Conservation (phyloP, 2,797 vertebrate species). For the Darevskia mixta region DNA sequence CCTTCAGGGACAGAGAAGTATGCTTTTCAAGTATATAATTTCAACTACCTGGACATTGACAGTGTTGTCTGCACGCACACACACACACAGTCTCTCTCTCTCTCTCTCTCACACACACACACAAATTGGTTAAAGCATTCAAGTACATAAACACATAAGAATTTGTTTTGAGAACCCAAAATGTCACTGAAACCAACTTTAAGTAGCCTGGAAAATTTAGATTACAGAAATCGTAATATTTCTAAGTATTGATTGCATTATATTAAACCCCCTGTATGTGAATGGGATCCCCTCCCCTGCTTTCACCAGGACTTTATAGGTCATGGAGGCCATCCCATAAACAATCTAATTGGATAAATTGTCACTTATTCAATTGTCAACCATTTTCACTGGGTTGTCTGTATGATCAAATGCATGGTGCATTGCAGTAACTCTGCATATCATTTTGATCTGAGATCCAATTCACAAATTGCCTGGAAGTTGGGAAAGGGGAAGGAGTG, state of each 20-base stretch:
- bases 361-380: neutral
- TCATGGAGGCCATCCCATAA: slow-evolving; percentile 57
- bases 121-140: slow-evolving; percentile 2
- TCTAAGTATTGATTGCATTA: slow-evolving; percentile 48
- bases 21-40: slow-evolving; percentile 5
- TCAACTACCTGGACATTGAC: neutral
- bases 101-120: neutral
- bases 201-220: slow-evolving; percentile 45
- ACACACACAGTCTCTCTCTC: no score
- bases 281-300: slow-evolving; percentile 60
- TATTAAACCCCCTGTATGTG: slow-evolving; percentile 62
- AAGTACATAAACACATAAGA: slow-evolving; percentile 46
- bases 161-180: slow-evolving; percentile 47
- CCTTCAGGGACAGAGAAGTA: slow-evolving; percentile 1
- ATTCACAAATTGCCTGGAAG: neutral
- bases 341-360: slow-evolving; percentile 24
- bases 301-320: neutral
- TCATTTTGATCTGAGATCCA: neutral
- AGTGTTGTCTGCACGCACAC: neutral
- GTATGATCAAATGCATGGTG: neutral
- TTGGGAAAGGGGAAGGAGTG: neutral
- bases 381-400: neutral
- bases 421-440: neutral
- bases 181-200: slow-evolving; percentile 48
- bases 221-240: slow-evolving; percentile 33